Conservation (phyloP, 2,113 vertebrate species). For the Mobula hypostoma region DNA sequence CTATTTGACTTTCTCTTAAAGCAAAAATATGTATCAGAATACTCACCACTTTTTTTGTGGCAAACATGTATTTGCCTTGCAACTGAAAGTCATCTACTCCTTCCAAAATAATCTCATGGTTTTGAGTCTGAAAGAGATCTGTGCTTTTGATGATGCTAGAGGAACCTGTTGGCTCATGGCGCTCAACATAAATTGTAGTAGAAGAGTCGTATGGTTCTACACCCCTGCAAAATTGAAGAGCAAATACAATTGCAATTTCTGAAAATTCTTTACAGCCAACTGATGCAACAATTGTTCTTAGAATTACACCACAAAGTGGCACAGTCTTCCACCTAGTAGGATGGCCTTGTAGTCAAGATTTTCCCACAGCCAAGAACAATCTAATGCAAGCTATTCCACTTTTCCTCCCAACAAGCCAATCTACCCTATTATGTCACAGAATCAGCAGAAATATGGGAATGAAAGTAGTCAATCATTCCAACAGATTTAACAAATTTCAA, state of each 20-base stretch:
- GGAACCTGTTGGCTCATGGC: slow-evolving; percentile 79
- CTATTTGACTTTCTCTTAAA: background rate
- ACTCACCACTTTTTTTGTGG: slow-evolving; percentile 84
- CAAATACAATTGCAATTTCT: background rate
- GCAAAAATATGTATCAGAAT: background rate
- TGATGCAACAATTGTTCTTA: background rate
- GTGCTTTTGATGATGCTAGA: slow-evolving; percentile 83
- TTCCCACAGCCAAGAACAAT: background rate
- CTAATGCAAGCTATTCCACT: background rate
- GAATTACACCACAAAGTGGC: background rate
- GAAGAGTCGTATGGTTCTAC: slow-evolving; percentile 80
- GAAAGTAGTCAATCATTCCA: background rate
- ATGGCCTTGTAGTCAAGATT: background rate
- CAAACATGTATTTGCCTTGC: slow-evolving; percentile 93
- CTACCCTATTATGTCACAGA: too few relatives aligned
- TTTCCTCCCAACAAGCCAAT: background rate
- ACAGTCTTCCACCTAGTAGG: too few relatives aligned
- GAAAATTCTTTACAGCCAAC: background rate
- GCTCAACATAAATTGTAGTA: slow-evolving; percentile 76
- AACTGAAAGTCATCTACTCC: slow-evolving; percentile 88
- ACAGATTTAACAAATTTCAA: background rate
- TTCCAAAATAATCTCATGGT: slow-evolving; percentile 77
- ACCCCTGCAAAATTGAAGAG: slow-evolving; percentile 62
- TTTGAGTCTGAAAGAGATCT: slow-evolving; percentile 90
- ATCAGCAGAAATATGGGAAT: background rate